These are phyloP conservation scores for Sternarchorhynchus goeldii DNA, from an alignment of 2,797 vertebrate genomes.

Conservation along the genomic window DNA sequence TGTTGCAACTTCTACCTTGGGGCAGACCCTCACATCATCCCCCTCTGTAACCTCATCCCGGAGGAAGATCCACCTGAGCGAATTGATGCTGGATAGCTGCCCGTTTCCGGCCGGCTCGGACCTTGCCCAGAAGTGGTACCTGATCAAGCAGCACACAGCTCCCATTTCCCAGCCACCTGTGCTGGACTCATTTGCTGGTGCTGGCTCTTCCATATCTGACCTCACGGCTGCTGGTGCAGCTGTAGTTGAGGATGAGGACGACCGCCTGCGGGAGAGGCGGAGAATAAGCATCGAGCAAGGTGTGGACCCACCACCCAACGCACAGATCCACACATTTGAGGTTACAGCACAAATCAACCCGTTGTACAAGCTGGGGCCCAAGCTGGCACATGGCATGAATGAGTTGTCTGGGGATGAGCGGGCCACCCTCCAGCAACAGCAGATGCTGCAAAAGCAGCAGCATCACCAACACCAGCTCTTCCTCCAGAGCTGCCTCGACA, in stretches of 20 bases:
- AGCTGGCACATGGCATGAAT: conserved; percentile 82
- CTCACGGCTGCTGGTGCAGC: conserved; percentile 49
- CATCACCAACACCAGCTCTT: conserved; percentile 72
- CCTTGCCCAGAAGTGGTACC: conserved; percentile 84
- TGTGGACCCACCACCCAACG: conserved; percentile 81
- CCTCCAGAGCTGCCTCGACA: conserved; percentile 79
- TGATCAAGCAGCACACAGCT: conserved; percentile 86
- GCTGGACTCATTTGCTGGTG: conserved; percentile 62
- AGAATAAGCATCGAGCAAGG: conserved; percentile 85
- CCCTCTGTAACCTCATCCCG: conserved; percentile 62
- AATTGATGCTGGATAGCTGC: conserved; percentile 85
- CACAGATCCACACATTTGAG: conserved; percentile 84
- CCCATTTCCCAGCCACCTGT: conserved; percentile 76
- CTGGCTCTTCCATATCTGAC: conserved; percentile 45
- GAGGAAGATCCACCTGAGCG: conserved; percentile 84
- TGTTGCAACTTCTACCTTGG: conserved; percentile 44
- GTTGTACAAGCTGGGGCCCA: conserved; percentile 81
- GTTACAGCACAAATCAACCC: conserved; percentile 82
- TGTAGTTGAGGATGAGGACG: conserved; percentile 80
- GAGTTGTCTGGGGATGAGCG: conserved; percentile 72
- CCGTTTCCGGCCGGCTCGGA: conserved; percentile 83
- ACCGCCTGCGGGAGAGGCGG: conserved; percentile 77
- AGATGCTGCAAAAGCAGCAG: conserved; percentile 53
- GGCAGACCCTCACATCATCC: conserved; percentile 29
- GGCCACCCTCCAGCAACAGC: conserved; percentile 60